Conservation (phyloP, 1,140 invertebrate species). For the Mercenaria mercenaria region DNA sequence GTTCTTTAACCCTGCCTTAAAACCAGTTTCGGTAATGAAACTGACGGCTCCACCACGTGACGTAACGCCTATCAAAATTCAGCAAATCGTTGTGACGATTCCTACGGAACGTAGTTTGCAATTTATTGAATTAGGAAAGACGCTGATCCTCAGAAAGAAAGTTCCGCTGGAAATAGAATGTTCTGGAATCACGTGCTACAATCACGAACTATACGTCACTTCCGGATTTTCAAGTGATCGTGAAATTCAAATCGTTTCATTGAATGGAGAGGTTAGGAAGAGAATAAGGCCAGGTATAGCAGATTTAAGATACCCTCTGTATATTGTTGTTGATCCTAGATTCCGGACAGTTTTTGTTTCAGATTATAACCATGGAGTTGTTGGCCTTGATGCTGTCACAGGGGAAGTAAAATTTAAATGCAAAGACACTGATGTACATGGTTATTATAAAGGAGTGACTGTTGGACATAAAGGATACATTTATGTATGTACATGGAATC, state of each 20-base stretch:
- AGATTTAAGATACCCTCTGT: conserved; percentile 53
- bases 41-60: conserved; percentile 51
- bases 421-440: conserved; percentile 59
- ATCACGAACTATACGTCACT: conserved; percentile 57
- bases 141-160: conserved; percentile 38
- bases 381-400: conserved; percentile 43
- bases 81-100: conserved; percentile 46
- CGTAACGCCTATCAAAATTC: conserved; percentile 25
- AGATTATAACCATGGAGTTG: conserved; percentile 59
- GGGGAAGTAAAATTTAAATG: conserved; percentile 58
- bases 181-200: conserved; percentile 51
- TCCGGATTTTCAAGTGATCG: conserved; percentile 60
- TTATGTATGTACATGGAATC: conserved; percentile 56
- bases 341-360: conserved; percentile 44
- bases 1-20: conserved; percentile 34
- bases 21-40: conserved; percentile 1
- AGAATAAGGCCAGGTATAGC: conserved; percentile 38
- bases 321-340: conserved; percentile 45
- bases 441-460: conserved; percentile 55
- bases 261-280: conserved; percentile 49
- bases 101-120: conserved; percentile 44
- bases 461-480: conserved; percentile 54
- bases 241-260: conserved; percentile 53
- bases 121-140: conserved; percentile 48
- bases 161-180: conserved; percentile 47